A percentile compares a stretch with the other conserved stretches of the same genome.
Conservation (phyloP, 2,113 vertebrate genomes). For the Upupa epops region DNA sequence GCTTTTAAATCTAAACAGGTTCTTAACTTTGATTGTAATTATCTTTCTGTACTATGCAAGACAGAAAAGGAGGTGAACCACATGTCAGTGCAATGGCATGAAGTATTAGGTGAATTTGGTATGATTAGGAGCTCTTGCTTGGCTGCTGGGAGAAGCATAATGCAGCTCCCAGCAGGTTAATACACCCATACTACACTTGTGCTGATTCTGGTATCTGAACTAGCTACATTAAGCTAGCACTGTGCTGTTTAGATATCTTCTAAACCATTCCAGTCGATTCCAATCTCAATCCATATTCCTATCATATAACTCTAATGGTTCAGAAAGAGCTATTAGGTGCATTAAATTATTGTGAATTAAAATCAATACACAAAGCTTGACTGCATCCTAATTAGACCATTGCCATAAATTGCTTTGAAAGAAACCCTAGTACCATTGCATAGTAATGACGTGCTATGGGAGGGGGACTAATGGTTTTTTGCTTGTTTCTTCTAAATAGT, state of each 20-base stretch:
- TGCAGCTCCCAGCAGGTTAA: background rate
- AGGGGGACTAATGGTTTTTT: background rate
- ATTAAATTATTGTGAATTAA: constrained; percentile 40
- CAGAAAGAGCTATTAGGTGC: constrained; percentile 20
- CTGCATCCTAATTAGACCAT: background rate
- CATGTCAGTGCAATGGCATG: background rate
- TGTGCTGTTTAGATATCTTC: background rate
- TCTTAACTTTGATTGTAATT: background rate
- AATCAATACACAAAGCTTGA: constrained; percentile 36
- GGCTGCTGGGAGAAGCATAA: background rate
- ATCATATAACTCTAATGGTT: background rate
- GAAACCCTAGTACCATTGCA: background rate
- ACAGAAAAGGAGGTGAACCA: background rate
- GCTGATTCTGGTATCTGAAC: background rate
- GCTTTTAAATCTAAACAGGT: background rate
- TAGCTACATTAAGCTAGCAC: background rate
- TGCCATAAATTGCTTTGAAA: background rate
- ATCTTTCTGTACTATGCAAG: background rate
- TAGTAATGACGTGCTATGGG: background rate
- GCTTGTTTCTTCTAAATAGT: background rate
- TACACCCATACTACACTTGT: background rate
- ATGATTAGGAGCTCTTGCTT: background rate
- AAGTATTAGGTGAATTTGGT: background rate
- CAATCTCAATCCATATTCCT: background rate
- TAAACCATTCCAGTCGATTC: background rate